phyloP scores from a whole-genome alignment of 2,113 vertebrate genomes.

The Lates calcarifer region DNA sequence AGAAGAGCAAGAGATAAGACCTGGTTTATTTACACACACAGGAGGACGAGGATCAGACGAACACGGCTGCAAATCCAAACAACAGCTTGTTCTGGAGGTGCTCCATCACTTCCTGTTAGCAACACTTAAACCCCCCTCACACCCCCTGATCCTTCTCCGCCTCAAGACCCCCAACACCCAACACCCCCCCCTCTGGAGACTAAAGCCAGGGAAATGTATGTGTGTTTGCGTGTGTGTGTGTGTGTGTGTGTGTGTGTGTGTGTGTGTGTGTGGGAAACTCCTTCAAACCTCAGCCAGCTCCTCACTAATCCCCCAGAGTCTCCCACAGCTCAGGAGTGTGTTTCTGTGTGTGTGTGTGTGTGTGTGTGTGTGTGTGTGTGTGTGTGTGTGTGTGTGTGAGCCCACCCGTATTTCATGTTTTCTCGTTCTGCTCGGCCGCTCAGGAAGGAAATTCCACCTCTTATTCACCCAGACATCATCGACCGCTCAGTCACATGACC shows the following conservation, averaged over 20 bases:
- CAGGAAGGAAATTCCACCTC: slow-evolving; percentile 10
- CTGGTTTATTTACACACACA: too few species aligned
- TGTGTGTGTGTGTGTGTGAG: background rate
- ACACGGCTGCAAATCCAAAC: slow-evolving; percentile 34
- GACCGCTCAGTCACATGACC: slow-evolving; percentile 15
- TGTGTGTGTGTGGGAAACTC: slow-evolving; percentile 28
- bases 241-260: background rate
- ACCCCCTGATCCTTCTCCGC: background rate
- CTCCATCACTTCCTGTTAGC: slow-evolving; percentile 44
- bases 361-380: background rate
- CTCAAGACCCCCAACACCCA: background rate
- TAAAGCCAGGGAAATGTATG: background rate
- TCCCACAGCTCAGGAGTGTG: slow-evolving; percentile 16
- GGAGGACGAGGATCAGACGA: background rate
- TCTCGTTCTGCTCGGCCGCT: slow-evolving; percentile 16
- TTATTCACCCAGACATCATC: background rate
- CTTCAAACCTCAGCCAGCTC: slow-evolving; percentile 14
- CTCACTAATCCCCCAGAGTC: slow-evolving; percentile 37
- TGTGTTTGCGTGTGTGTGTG: slow-evolving; percentile 19
- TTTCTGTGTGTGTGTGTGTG: background rate
- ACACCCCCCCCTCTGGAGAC: background rate
- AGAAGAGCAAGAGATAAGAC: too few species aligned
- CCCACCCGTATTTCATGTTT: slow-evolving; percentile 35
- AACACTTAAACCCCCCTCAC: background rate
- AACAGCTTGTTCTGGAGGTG: slow-evolving; percentile 38